Conservation (phyloP, 2,888 invertebrate genomes). For the Cephonodes hylas region DNA sequence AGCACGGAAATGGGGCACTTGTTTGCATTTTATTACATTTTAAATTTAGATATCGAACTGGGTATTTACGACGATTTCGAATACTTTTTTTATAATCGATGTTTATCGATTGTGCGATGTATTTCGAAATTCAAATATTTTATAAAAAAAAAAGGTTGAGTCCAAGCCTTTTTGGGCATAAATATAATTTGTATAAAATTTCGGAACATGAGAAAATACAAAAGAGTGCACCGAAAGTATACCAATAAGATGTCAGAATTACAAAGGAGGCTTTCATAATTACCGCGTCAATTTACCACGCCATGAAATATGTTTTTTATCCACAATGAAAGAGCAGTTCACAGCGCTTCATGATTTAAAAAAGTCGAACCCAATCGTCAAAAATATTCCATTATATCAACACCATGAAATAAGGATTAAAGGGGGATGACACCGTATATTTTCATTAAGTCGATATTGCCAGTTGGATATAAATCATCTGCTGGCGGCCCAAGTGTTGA, state of each 20-base stretch:
- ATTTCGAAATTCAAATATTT: too few relatives aligned
- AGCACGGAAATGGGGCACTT: background rate
- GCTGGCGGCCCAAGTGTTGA: conserved; percentile 62
- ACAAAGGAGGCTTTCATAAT: background rate
- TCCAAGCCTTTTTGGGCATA: background rate
- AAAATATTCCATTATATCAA: conserved; percentile 19
- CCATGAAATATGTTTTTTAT: background rate
- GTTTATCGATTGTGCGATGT: too few relatives aligned
- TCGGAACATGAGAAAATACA: background rate
- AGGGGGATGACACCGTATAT: conserved; percentile 66
- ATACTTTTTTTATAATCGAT: too few relatives aligned
- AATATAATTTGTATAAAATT: too few relatives aligned
- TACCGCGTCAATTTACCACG: background rate
- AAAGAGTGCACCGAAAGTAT: background rate
- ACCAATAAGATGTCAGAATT: background rate
- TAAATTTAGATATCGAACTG: too few relatives aligned
- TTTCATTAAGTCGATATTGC: conserved; percentile 57
- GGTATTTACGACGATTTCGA: too few relatives aligned
- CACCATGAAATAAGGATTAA: conserved; percentile 73
- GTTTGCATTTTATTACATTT: too few relatives aligned
- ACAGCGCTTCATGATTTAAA: background rate
- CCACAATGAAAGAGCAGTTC: background rate
- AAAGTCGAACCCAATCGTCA: background rate
- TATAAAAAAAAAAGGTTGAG: too few relatives aligned
- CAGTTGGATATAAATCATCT: conserved; percentile 73